Percentiles rank a stretch among this genome's conserved stretches.
Evolutionary conservation across 2,113 vertebrate genomes (phyloP).

Genomic region (Chamaea fasciata): DNA sequence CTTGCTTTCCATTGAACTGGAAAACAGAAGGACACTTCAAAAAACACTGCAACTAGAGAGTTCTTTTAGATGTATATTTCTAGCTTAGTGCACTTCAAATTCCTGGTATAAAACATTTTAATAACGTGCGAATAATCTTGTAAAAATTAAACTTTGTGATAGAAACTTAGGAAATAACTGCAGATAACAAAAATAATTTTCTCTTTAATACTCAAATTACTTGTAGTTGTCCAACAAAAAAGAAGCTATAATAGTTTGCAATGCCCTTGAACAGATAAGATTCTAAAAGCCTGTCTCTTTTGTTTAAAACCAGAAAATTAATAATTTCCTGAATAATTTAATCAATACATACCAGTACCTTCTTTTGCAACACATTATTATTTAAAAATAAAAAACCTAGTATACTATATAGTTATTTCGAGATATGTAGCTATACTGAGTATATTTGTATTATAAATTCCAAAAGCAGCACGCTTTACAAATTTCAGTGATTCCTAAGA

Average conservation of each 20-base stretch:
- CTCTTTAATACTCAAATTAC: conserved; percentile 34
- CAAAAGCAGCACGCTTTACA: not conserved
- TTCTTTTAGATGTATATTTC: conserved; percentile 9
- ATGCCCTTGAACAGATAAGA: conserved; percentile 38
- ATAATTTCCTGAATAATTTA: conserved; percentile 16
- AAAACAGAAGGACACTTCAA: conserved; percentile 21
- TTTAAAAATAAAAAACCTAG: not conserved
- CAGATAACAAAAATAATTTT: conserved; percentile 49
- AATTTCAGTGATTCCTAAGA: not conserved
- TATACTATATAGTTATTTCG: not conserved
- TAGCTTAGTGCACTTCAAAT: conserved; percentile 16
- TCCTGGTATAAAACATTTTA: conserved; percentile 21
- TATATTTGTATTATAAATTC: not conserved
- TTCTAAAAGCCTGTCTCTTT: conserved; percentile 22
- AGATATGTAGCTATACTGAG: not conserved
- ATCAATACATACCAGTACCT: not conserved
- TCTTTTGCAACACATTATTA: not conserved
- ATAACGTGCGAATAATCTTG: conserved; percentile 29
- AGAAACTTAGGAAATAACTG: conserved; percentile 18
- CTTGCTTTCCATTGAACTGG: not conserved
- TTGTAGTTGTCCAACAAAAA: conserved; percentile 13
- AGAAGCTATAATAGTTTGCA: conserved; percentile 21
- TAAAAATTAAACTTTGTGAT: conserved; percentile 10
- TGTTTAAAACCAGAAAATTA: conserved; percentile 38
- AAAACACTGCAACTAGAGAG: not conserved